These are phyloP conservation scores for Lophotis ruficrista DNA, from an alignment of 2,113 vertebrate genomes.

Conservation along the genomic window DNA sequence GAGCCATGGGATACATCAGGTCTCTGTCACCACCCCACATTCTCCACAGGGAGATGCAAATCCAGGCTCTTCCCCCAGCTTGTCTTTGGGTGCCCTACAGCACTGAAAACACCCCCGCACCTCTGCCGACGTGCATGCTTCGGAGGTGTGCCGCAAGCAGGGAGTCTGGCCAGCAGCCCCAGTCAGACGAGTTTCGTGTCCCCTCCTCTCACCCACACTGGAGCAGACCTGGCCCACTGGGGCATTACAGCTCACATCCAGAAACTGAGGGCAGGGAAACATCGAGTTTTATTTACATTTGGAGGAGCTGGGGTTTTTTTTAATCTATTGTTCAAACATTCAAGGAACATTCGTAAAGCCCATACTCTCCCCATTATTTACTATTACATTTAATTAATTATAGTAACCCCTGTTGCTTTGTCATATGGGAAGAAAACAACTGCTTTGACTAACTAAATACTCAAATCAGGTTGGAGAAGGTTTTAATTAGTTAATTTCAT, in stretches of 20 bases:
- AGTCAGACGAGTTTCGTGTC: rapidly evolving
- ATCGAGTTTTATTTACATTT: rapidly evolving
- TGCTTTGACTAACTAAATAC: slow-evolving; percentile 36
- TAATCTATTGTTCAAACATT: not conserved
- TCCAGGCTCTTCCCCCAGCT: not conserved
- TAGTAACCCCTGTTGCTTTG: not conserved
- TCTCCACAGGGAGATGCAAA: not conserved
- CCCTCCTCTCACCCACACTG: rapidly evolving
- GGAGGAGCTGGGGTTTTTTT: not conserved
- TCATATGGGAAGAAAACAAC: not conserved
- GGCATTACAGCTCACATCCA: rapidly evolving
- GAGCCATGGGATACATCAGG: rapidly evolving
- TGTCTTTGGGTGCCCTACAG: not conserved
- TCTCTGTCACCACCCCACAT: rapidly evolving
- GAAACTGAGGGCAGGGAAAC: not conserved
- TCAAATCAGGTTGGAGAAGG: not conserved
- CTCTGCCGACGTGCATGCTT: rapidly evolving
- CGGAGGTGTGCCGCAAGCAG: not conserved
- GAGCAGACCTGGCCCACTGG: not conserved
- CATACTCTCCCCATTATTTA: not conserved
- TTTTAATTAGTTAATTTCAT: slow-evolving; percentile 15
- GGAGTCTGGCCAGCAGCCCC: not conserved
- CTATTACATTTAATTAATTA: not conserved
- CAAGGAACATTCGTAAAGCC: not conserved
- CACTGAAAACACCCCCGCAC: not conserved